Evolutionary conservation across 2,797 vertebrate species (phyloP).

Genomic region (Chelonia mydas): DNA sequence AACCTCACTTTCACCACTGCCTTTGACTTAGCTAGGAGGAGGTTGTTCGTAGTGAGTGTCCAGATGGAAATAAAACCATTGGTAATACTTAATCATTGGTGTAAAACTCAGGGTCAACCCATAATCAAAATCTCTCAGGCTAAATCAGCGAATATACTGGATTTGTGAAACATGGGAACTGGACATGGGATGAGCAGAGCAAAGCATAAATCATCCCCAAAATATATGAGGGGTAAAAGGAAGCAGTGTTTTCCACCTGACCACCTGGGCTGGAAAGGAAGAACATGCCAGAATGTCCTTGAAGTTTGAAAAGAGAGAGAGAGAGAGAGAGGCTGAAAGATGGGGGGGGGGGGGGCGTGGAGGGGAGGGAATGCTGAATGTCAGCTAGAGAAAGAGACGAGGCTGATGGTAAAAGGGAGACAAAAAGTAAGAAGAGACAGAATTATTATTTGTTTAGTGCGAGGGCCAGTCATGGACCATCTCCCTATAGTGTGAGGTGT

Average conservation of each 20-base stretch:
- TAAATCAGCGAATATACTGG: background rate
- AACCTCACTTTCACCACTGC: background rate
- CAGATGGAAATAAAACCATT: background rate
- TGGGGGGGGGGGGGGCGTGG: background rate
- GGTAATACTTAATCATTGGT: background rate
- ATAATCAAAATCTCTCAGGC: background rate
- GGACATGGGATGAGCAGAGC: background rate
- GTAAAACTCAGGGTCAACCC: background rate
- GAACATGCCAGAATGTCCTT: too few relatives aligned
- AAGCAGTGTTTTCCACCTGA: background rate
- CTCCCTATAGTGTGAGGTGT: background rate
- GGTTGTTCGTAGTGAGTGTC: background rate
- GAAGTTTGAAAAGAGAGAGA: too few relatives aligned
- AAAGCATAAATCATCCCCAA: background rate
- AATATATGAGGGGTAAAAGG: background rate
- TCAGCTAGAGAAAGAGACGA: background rate
- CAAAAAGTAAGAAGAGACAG: background rate
- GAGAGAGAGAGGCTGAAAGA: background rate
- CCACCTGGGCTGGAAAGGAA: background rate
- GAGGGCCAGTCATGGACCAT: background rate
- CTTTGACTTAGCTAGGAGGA: background rate
- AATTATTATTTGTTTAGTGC: background rate
- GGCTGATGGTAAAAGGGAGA: background rate
- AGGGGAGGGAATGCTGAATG: background rate
- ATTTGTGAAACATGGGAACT: background rate